A percentile compares a stretch with the other conserved stretches of the same genome.
Conservation (phyloP, 2,113 vertebrate species). For the Leptobrachium ailaonicum region DNA sequence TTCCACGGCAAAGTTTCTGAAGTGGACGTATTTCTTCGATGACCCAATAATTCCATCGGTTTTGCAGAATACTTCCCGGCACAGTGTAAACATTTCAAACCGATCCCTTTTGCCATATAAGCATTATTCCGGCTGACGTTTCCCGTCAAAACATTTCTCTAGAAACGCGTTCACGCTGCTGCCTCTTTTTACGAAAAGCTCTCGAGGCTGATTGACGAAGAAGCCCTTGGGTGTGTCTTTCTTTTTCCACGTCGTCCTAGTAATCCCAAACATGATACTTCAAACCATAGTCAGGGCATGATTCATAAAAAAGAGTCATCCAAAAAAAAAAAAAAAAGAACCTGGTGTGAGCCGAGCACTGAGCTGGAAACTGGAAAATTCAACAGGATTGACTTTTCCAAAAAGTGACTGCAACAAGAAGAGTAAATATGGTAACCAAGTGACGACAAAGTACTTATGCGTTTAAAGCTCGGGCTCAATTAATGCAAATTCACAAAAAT, state of each 20-base stretch:
- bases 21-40: no score
- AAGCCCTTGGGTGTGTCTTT: slow-evolving; percentile 19
- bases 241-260: slow-evolving; percentile 8
- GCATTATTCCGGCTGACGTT: neutral
- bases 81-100: neutral
- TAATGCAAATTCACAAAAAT: no score
- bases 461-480: no score
- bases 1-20: no score
- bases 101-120: slow-evolving; percentile 2
- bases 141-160: slow-evolving; percentile 14
- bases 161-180: slow-evolving; percentile 1
- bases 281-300: neutral
- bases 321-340: neutral
- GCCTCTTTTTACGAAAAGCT: slow-evolving; percentile 7
- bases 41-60: neutral
- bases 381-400: neutral
- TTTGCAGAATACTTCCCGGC: neutral
- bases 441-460: no score
- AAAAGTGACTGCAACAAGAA: no score
- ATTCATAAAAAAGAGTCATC: slow-evolving; percentile 7
- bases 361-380: neutral
- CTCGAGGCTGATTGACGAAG: slow-evolving; percentile 2
- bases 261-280: neutral
- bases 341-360: neutral
- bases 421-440: no score